Evolutionary conservation across 2,797 vertebrate species (phyloP), one percentile per base, ranked within the genome.

Genomic region (Rhynchonycteris naso): DNA sequence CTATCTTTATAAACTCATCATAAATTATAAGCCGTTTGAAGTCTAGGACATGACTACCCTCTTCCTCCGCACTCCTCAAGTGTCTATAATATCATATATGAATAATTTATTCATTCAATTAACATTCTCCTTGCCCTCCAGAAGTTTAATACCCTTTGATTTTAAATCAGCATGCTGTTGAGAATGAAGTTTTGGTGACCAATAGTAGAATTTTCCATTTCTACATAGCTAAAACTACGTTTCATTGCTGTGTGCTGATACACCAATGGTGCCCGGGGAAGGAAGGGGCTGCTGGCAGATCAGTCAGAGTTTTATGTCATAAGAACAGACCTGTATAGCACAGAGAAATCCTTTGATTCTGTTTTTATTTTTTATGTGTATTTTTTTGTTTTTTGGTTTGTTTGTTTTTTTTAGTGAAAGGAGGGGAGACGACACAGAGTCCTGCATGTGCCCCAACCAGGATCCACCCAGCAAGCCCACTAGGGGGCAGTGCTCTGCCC

Each of bases 21-120:
- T 71, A 84, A 94, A 50, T 69, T 72, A 28, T 47, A 68, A 93
- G 54, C 33, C 26, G n/a, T 95, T 75, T 88, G 58, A 63, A 92
- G 15, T 50, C 56, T 54, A 19, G 43, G 35, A 30, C 19, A 72
- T 26, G n/a, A n/a, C 10, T 33, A 30, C 12, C 38, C 21, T 66
- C 94, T 65, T 12, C 30, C 10, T 47, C 9, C 26, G 4, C 61
- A 69, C 80, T 12, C n/a, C 47, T 4, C 59, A 33, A 74, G 19
- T 76, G 22, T 52, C 47, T 65, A 35, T 50, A 13, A 19, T 90
- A 30, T 50, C 33, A 22, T 15, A 5, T 16, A 58, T 78, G 2
- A 33, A 13, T 56, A 59, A 9, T 58, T 28, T 50, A 72, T 58
- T 95, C 69, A 82, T 89, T 88, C 43, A 69, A 15, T 93, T 56